phyloP scores from a whole-genome alignment of 2,888 invertebrate genomes.

The Rambutsinella grinnellia region DNA sequence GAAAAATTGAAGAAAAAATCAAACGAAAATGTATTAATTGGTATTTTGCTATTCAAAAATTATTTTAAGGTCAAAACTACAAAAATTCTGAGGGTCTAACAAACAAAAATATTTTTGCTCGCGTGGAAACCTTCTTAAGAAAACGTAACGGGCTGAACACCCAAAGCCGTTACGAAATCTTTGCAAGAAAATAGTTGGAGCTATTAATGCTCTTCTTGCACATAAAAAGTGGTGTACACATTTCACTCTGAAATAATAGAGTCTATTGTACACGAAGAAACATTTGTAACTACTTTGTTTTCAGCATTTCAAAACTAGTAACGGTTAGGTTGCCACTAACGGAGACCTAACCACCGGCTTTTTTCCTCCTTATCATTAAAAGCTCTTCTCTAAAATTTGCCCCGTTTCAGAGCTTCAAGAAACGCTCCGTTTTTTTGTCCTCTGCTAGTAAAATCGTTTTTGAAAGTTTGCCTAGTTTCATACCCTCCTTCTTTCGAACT shows the following conservation, averaged over 20 bases:
- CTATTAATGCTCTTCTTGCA: no score
- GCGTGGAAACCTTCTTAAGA: neutral
- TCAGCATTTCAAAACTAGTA: neutral
- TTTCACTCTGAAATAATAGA: neutral
- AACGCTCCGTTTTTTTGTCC: neutral
- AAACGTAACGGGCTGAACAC: neutral
- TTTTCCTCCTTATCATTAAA: conserved; percentile 1
- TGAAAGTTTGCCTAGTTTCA: conserved; percentile 54
- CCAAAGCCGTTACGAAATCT: no score
- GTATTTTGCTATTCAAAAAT: no score
- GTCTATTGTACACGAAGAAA: neutral
- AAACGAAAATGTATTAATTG: no score
- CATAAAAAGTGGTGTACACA: neutral
- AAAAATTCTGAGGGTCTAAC: no score
- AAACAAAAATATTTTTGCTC: neutral
- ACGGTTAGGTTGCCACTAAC: neutral
- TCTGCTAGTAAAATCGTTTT: conserved; percentile 49
- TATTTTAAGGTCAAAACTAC: no score
- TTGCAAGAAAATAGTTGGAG: neutral
- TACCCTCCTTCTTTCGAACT: neutral
- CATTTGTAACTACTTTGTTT: neutral
- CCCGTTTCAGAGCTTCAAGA: conserved; percentile 14
- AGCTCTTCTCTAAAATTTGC: neutral
- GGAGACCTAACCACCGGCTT: neutral
- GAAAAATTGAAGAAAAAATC: no score